Evolutionary conservation across 2,113 vertebrate genomes (phyloP).

Genomic region (Benitochromis conjunctus): DNA sequence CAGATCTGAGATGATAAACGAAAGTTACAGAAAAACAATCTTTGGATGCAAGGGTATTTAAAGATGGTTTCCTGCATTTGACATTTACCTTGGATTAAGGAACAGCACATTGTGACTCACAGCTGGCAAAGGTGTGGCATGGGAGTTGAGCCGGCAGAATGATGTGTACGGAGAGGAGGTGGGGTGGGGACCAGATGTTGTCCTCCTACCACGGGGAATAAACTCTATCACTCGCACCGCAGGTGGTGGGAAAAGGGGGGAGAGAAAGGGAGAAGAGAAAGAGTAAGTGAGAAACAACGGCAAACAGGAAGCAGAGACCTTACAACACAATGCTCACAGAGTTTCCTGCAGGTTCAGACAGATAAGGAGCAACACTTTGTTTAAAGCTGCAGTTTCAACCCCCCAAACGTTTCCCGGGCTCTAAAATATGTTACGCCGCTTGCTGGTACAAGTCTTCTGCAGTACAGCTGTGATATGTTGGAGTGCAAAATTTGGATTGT

Average conservation of each 20-base stretch:
- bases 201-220: constrained; percentile 48
- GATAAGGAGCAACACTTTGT: constrained; percentile 68
- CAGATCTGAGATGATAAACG: constrained; percentile 10
- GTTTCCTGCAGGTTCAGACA: constrained; percentile 70
- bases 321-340: constrained; percentile 65
- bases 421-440: constrained; percentile 5
- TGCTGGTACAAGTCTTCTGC: neutral
- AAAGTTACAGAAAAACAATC: constrained; percentile 34
- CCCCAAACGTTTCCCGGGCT: constrained; percentile 37
- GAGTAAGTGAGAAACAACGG: constrained; percentile 58
- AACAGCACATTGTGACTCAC: constrained; percentile 60
- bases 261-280: constrained; percentile 59
- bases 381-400: constrained; percentile 51
- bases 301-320: constrained; percentile 70
- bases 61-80: constrained; percentile 61
- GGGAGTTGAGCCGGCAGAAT: constrained; percentile 23
- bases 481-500: neutral
- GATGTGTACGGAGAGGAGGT: neutral
- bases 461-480: neutral
- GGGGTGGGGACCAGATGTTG: constrained; percentile 60
- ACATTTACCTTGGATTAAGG: constrained; percentile 70
- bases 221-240: constrained; percentile 58
- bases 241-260: constrained; percentile 66
- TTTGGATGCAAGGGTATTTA: constrained; percentile 51
- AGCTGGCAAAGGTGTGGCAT: constrained; percentile 53